These are phyloP conservation scores for Acanthurus leucopareius DNA, from an alignment of 2,797 vertebrate genomes.

Conservation along the genomic window DNA sequence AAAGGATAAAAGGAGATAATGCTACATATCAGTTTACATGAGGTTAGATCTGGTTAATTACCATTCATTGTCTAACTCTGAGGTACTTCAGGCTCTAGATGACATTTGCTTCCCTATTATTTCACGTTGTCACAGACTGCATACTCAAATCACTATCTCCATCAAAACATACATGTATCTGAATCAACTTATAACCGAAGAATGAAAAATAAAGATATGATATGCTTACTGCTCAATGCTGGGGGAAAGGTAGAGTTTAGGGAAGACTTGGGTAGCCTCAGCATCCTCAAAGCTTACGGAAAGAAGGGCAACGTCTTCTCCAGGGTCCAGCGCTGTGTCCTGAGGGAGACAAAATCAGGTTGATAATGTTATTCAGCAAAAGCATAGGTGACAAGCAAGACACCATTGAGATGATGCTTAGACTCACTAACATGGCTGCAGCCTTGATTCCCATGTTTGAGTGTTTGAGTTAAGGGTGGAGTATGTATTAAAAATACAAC, in stretches of 20 bases:
- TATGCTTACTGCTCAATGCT: conserved; percentile 97
- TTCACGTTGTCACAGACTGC: background rate
- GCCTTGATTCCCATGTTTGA: too few species aligned
- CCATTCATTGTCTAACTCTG: background rate
- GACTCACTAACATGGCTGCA: background rate
- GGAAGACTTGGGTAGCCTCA: conserved; percentile 97
- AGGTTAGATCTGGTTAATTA: background rate
- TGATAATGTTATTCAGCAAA: background rate
- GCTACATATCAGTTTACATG: background rate
- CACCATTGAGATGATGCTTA: background rate
- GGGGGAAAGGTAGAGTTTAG: conserved; percentile 96
- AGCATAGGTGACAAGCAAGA: background rate
- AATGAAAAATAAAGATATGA: background rate
- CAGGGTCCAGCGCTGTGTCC: conserved; percentile 97
- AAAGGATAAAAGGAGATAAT: background rate
- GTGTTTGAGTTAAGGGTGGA: too few species aligned
- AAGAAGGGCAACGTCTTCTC: conserved; percentile 96
- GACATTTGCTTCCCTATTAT: too few species aligned
- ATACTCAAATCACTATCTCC: background rate
- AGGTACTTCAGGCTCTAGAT: too few species aligned
- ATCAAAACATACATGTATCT: background rate
- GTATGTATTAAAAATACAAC: too few species aligned
- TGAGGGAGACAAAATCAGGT: conserved; percentile 65
- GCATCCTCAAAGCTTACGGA: conserved; percentile 98
- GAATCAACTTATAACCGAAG: too few species aligned